Conservation (phyloP, 1,140 invertebrate genomes). For the Scaptomyza pallida region DNA sequence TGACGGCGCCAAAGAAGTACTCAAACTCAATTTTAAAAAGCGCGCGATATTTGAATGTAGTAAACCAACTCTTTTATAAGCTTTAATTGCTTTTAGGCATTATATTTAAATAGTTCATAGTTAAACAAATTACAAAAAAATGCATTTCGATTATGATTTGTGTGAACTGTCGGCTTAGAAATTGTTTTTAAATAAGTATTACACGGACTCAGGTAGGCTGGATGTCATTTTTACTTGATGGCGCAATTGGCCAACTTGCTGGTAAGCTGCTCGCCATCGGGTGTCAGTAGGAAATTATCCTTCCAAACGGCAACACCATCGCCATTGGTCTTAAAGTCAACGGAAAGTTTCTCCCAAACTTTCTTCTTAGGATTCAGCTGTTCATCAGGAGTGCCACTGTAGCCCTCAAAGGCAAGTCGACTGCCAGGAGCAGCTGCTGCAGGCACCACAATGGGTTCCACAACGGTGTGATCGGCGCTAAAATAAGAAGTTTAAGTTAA, state of each 20-base stretch:
- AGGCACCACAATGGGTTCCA: constrained; percentile 93
- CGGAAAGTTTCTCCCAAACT: constrained; percentile 96
- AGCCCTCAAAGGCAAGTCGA: constrained; percentile 91
- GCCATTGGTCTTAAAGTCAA: constrained; percentile 91
- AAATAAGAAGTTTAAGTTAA: constrained; percentile 4
- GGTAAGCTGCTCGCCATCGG: constrained; percentile 74
- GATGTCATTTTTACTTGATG: constrained; percentile 71
- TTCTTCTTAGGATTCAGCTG: constrained; percentile 98
- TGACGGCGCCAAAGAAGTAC: constrained; percentile 2
- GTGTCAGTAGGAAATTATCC: constrained; percentile 89
- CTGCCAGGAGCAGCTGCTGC: constrained; percentile 90
- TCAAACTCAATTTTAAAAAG: background rate
- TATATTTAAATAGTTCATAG: constrained; percentile 20
- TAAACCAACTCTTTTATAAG: background rate
- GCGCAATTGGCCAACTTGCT: constrained; percentile 80
- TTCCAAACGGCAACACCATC: constrained; percentile 92
- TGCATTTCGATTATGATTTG: constrained; percentile 43
- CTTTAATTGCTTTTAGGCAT: constrained; percentile 7
- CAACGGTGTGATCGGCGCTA: constrained; percentile 90
- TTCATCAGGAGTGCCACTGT: constrained; percentile 91
- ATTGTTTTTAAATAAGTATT: constrained; percentile 58
- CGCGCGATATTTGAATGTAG: background rate
- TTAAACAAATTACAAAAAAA: constrained; percentile 36
- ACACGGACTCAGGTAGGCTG: constrained; percentile 68
- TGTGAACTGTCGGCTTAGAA: constrained; percentile 52